A percentile compares a stretch with the other conserved stretches of the same genome.
Conservation (phyloP, 2,113 vertebrate species). For the Rhinopithecus roxellana region DNA sequence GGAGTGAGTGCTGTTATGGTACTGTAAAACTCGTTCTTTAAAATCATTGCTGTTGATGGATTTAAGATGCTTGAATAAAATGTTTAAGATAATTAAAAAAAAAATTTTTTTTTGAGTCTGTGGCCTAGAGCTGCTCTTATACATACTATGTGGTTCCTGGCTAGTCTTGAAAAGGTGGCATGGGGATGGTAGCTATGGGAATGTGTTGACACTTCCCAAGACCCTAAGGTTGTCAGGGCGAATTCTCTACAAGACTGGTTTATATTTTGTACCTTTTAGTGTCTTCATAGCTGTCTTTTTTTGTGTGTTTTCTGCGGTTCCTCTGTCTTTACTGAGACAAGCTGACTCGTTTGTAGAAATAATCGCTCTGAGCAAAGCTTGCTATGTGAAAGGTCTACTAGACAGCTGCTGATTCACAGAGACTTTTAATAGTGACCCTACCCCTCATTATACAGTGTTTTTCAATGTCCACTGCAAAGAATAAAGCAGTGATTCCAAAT, state of each 20-base stretch:
- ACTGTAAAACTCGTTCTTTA: background rate
- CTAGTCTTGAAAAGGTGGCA: background rate
- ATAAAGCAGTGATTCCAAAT: background rate
- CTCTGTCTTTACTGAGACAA: background rate
- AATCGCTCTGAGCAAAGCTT: background rate
- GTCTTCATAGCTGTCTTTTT: background rate
- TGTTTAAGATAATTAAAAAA: background rate
- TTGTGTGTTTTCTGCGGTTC: background rate
- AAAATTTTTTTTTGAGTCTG: background rate
- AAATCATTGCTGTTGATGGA: background rate
- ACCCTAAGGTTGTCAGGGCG: background rate
- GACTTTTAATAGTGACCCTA: too few relatives aligned
- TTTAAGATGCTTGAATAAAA: background rate
- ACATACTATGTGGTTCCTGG: background rate
- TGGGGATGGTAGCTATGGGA: too few relatives aligned
- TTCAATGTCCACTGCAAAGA: background rate
- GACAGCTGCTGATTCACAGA: too few relatives aligned
- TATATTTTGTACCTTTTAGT: background rate
- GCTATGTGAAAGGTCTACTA: background rate
- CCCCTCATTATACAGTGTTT: background rate
- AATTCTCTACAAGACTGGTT: background rate
- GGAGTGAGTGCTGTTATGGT: background rate
- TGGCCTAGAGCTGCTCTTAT: background rate
- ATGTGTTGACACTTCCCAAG: too few relatives aligned
- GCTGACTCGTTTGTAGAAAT: background rate